Evolutionary conservation across 2,888 invertebrate species (phyloP).

Genomic region (Chouioia cunea): DNA sequence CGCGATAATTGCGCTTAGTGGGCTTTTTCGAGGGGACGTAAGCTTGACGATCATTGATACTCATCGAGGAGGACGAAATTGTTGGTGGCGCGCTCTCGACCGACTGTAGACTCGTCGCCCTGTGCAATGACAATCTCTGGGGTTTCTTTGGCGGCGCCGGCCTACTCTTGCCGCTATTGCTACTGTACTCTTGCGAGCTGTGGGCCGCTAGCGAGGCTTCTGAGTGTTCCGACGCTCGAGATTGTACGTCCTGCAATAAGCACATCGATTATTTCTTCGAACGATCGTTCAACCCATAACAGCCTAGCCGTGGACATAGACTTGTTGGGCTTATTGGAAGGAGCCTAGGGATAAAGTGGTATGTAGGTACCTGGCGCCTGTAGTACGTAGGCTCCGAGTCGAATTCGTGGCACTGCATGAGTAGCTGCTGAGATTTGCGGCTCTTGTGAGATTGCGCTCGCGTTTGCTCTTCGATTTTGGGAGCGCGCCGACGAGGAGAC

Average conservation of each 20-base stretch:
- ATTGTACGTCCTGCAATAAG: constrained; percentile 58
- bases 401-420: constrained; percentile 68
- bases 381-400: constrained; percentile 79
- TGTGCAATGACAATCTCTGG: constrained; percentile 83
- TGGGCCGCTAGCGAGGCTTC: constrained; percentile 53
- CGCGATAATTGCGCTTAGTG: constrained; percentile 74
- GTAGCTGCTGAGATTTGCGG: constrained; percentile 65
- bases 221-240: constrained; percentile 58
- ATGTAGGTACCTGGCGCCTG: constrained; percentile 69
- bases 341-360: too few species aligned
- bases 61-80: constrained; percentile 45
- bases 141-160: constrained; percentile 91
- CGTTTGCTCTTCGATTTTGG: constrained; percentile 63
- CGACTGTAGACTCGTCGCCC: constrained; percentile 86
- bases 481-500: constrained; percentile 47
- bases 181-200: constrained; percentile 61
- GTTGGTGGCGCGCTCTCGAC: constrained; percentile 70
- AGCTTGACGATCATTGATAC: constrained; percentile 9
- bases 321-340: too few species aligned
- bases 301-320: too few species aligned
- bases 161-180: constrained; percentile 68
- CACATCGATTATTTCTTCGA: too few species aligned
- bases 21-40: constrained; percentile 68
- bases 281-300: too few species aligned
- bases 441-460: constrained; percentile 55